Conservation (phyloP, 92 coral and sea anemone species). For the Pocillopora grandis region DNA sequence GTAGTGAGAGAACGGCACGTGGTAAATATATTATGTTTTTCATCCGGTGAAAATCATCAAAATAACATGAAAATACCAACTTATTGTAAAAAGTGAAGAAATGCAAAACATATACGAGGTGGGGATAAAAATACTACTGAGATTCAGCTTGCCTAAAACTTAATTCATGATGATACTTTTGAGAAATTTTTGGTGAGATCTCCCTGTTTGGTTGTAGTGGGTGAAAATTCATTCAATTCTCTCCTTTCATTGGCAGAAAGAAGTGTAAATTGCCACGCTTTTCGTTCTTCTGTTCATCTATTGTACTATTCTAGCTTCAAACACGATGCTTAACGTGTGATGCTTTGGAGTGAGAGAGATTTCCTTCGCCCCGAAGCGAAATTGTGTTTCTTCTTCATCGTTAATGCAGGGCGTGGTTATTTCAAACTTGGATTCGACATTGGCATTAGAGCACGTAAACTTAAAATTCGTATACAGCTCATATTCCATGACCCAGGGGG, state of each 20-base stretch:
- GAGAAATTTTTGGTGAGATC: background rate
- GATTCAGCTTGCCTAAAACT: background rate
- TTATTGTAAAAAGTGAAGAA: too few species aligned
- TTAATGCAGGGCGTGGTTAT: conserved; percentile 42
- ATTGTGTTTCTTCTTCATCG: conserved; percentile 31
- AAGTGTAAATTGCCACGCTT: background rate
- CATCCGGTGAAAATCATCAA: too few species aligned
- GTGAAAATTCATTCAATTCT: background rate
- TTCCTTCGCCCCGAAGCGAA: conserved; percentile 54
- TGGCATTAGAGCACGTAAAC: conserved; percentile 28
- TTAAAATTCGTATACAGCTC: conserved; percentile 2
- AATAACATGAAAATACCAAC: too few species aligned
- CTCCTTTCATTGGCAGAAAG: conserved; percentile 5
- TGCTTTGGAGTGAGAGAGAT: conserved; percentile 1
- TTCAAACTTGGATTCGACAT: conserved; percentile 24
- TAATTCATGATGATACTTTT: background rate
- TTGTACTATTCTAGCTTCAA: conserved; percentile 21
- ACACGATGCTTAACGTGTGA: conserved; percentile 2
- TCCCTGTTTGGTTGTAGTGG: background rate
- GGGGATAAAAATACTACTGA: too few species aligned
- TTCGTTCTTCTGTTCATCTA: background rate
- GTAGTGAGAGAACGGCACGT: background rate
- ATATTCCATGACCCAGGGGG: conserved; percentile 48
- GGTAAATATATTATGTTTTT: too few species aligned
- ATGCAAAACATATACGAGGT: too few species aligned